Percentiles rank a stretch among this genome's conserved stretches.
phyloP scores from a whole-genome alignment of 2,113 vertebrate species.

The Prinia subflava region DNA sequence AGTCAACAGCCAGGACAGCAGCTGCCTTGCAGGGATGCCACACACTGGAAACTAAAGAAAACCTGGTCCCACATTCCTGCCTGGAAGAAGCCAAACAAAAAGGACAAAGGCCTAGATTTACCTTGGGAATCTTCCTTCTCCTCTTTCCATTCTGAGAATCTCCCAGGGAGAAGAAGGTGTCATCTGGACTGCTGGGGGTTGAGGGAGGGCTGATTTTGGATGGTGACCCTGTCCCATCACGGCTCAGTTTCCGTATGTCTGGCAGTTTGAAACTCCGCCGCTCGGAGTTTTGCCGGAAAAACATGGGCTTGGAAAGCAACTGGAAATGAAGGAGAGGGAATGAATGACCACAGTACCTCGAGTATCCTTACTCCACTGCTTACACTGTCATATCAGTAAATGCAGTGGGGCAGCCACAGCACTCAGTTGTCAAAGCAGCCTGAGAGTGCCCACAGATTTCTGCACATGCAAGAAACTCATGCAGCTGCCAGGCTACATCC shows the following conservation, averaged over 20 bases:
- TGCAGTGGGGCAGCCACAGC: neutral
- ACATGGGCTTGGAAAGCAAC: slow-evolving; percentile 81
- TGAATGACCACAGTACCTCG: neutral
- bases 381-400: neutral
- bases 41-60: neutral
- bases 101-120: slow-evolving; percentile 47
- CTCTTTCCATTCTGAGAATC: slow-evolving; percentile 89
- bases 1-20: neutral
- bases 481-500: neutral
- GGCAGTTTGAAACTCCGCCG: slow-evolving; percentile 90
- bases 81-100: neutral
- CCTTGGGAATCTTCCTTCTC: slow-evolving; percentile 92
- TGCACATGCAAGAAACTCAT: neutral
- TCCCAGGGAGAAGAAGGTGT: slow-evolving; percentile 89
- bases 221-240: slow-evolving; percentile 85
- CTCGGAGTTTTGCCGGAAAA: slow-evolving; percentile 92
- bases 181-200: slow-evolving; percentile 94
- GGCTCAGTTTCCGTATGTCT: slow-evolving; percentile 86
- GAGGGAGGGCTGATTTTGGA: slow-evolving; percentile 91
- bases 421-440: neutral
- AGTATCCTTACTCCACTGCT: neutral
- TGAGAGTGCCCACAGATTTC: neutral
- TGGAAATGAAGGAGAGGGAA: slow-evolving; percentile 13
- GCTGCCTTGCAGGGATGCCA: neutral
- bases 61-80: neutral